phyloP scores from a whole-genome alignment of 2,113 vertebrate genomes.

The Apodemus sylvaticus region DNA sequence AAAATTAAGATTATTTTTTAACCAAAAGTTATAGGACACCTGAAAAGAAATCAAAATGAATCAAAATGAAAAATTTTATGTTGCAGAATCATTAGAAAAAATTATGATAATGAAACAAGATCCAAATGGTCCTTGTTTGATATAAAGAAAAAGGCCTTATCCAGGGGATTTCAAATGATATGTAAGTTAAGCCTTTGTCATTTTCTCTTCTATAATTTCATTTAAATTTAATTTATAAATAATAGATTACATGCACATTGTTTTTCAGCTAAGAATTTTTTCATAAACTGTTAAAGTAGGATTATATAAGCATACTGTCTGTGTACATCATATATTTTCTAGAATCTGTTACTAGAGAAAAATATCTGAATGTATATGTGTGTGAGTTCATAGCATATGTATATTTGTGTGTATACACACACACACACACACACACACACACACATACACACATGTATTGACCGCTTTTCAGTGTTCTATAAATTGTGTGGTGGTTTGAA shows the following conservation, averaged over 20 bases:
- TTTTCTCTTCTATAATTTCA: conserved; percentile 14
- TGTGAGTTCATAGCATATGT: neutral
- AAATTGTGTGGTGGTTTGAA: neutral
- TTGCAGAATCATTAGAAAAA: neutral
- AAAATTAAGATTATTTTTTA: neutral
- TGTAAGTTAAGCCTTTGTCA: conserved; percentile 11
- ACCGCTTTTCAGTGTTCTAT: neutral
- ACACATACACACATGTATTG: neutral
- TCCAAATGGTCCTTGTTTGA: neutral
- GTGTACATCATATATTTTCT: neutral
- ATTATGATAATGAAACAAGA: neutral
- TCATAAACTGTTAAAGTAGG: neutral
- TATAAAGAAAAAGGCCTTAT: neutral
- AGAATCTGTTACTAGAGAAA: neutral
- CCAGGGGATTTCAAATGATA: neutral
- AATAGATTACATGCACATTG: conserved; percentile 3
- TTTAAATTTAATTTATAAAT: conserved; percentile 11
- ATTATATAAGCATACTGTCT: neutral
- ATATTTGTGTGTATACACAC: too few relatives aligned
- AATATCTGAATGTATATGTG: neutral
- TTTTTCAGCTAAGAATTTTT: neutral
- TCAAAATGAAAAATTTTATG: neutral
- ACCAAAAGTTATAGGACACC: neutral
- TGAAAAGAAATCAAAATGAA: neutral
- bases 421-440: too few relatives aligned